Base-by-base conservation (phyloP, 2,888 invertebrate species). In the Cordilura impudica region DNA sequence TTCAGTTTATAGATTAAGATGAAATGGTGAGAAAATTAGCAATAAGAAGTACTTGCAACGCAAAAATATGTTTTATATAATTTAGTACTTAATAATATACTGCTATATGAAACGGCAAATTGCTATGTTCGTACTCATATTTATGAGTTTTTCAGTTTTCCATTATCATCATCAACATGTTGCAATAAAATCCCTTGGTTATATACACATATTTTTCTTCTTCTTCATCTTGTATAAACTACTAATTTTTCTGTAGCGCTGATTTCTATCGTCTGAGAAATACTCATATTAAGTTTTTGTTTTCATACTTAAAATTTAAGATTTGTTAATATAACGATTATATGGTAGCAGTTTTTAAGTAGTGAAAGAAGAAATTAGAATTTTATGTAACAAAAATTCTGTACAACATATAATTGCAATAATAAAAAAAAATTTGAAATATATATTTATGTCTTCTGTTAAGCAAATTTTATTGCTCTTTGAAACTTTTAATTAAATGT, bases 21-120 rank as follows among this genome's bases (percentile, higher is more conserved):
- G 70, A 70, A 66, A 69, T 54, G 72, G 80, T 81, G 80, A 77
- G 80, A 81, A 81, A 63, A 75, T 79, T 75, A 75, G 74, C 74
- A 78, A 70, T 69, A 78, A 73, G 18, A 51, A n/a, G 10, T 39
- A n/a, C n/a, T 2, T 39, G n/a, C 10, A 39, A n/a, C n/a, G n/a
- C 10, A 39, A 39, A 39, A 39, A 39, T 39, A 39, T n/a, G 14
- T 39, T 39, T 12, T 49, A 63, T 63, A 51, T 18, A 43, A 63
- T 31, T 45, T 47, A 31, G n/a, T 47, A 61, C 31, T 63, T 47
- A 10, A 18, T 26, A 19, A 10, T 5, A 16, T 12, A 31, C 47
- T 14, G 14, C 26, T 49, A 18, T n/a, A n/a, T 49, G 19, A 63
- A 63, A 63, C 63, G 63, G 63, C 63, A 49, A 2, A 49, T 51